Percentiles rank a stretch among this genome's conserved stretches.
These are phyloP conservation scores for Brachylomia viminalis DNA, from an alignment of 2,888 invertebrate genomes.

Conservation along the genomic window DNA sequence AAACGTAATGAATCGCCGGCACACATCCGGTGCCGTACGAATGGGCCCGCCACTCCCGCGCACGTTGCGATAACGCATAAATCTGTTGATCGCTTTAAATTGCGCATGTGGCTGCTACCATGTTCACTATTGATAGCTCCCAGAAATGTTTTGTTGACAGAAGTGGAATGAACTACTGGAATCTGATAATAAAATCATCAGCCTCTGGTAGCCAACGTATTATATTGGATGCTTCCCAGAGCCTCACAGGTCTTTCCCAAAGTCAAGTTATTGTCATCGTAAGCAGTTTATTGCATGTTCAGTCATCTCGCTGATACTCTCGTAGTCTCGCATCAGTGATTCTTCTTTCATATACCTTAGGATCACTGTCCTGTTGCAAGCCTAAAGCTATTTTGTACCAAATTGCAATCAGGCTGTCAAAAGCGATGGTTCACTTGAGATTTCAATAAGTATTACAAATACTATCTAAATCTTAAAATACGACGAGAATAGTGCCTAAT, in stretches of 20 bases:
- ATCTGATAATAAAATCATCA: background rate
- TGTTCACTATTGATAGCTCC: conserved; percentile 3
- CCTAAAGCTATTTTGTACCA: background rate
- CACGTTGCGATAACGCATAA: conserved; percentile 45
- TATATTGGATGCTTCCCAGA: background rate
- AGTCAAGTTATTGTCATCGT: background rate
- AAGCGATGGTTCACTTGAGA: background rate
- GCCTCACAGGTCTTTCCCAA: background rate
- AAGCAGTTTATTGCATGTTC: background rate
- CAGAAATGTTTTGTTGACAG: background rate
- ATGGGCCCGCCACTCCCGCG: conserved; percentile 51
- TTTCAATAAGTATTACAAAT: background rate
- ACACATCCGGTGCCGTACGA: conserved; percentile 46
- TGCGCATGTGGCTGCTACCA: conserved; percentile 18
- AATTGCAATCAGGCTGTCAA: background rate
- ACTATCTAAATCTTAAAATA: background rate
- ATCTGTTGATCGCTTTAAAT: conserved; percentile 42
- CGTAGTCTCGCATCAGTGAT: background rate
- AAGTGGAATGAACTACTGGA: background rate
- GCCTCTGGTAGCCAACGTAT: background rate
- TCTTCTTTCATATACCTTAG: background rate
- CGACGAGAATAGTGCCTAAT: background rate
- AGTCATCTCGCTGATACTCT: background rate
- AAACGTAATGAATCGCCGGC: conserved; percentile 42
- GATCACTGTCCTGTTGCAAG: background rate